phyloP scores from a whole-genome alignment of 1,140 invertebrate species.

The Polypedilum vanderplanki region DNA sequence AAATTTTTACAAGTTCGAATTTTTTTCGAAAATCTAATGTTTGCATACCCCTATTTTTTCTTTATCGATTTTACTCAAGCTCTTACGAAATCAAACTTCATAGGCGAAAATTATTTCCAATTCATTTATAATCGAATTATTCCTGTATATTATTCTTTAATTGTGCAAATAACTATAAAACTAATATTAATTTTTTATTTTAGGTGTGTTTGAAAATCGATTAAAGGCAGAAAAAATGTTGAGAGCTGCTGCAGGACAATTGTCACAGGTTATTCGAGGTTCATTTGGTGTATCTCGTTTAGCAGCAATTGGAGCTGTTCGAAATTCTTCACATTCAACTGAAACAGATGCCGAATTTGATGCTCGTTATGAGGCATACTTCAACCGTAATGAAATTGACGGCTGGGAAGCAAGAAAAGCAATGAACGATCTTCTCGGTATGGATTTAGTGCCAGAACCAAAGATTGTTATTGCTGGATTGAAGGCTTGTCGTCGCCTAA shows the following conservation, averaged over 20 bases:
- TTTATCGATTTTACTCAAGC: neutral
- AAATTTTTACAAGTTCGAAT: too few relatives aligned
- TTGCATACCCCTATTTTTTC: neutral
- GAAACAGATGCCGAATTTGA: conserved; percentile 66
- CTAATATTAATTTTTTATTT: neutral
- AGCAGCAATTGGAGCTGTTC: conserved; percentile 36
- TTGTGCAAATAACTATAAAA: neutral
- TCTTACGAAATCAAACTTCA: conserved; percentile 9
- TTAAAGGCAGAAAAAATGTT: conserved; percentile 43
- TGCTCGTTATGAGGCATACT: conserved; percentile 72
- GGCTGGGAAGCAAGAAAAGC: conserved; percentile 91
- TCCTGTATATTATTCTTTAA: neutral
- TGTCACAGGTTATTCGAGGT: conserved; percentile 41
- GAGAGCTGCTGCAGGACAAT: conserved; percentile 45
- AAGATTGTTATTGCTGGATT: conserved; percentile 86
- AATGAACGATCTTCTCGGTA: conserved; percentile 73
- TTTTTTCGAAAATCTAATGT: neutral
- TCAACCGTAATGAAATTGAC: conserved; percentile 86
- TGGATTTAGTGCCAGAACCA: conserved; percentile 94
- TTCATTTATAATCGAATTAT: neutral
- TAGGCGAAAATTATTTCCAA: neutral
- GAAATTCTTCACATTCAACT: conserved; percentile 38
- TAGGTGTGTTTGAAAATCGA: neutral
- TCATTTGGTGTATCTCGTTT: conserved; percentile 36
- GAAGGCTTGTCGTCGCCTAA: conserved; percentile 84